Evolutionary conservation across 2,797 vertebrate species (phyloP).

Genomic region (Syncerus caffer): DNA sequence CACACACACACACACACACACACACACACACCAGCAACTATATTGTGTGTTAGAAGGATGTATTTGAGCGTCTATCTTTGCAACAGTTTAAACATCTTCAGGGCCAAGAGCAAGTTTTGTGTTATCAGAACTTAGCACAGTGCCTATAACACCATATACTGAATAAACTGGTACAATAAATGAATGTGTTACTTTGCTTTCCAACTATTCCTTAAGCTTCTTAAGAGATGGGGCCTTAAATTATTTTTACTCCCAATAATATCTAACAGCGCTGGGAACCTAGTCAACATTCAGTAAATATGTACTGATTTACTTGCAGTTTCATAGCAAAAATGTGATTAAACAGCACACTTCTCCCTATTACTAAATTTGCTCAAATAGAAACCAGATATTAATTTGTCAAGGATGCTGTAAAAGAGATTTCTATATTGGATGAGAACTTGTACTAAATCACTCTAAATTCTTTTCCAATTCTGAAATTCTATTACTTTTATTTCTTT

Average conservation of each 20-base stretch:
- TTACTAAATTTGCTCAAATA: not conserved
- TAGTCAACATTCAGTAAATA: conserved; percentile 1
- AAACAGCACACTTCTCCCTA: not conserved
- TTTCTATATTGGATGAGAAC: not conserved
- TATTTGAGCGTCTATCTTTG: not conserved
- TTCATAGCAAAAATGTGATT: not conserved
- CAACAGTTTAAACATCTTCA: not conserved
- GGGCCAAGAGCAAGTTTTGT: not conserved
- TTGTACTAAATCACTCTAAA: not conserved
- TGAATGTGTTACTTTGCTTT: not conserved
- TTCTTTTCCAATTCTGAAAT: not conserved
- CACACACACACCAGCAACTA: not conserved
- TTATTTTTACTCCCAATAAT: not conserved
- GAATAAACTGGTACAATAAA: not conserved
- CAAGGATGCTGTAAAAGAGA: not conserved
- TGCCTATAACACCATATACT: not conserved
- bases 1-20: not conserved
- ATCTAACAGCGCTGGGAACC: not conserved
- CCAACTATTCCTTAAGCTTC: not conserved
- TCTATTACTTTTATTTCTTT: not conserved
- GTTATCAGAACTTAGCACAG: not conserved
- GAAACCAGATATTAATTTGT: not conserved
- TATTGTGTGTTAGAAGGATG: not conserved
- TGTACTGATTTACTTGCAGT: not conserved
- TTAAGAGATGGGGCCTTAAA: not conserved